These are phyloP conservation scores for Arge pagana DNA, from an alignment of 2,888 invertebrate genomes.

Conservation along the genomic window DNA sequence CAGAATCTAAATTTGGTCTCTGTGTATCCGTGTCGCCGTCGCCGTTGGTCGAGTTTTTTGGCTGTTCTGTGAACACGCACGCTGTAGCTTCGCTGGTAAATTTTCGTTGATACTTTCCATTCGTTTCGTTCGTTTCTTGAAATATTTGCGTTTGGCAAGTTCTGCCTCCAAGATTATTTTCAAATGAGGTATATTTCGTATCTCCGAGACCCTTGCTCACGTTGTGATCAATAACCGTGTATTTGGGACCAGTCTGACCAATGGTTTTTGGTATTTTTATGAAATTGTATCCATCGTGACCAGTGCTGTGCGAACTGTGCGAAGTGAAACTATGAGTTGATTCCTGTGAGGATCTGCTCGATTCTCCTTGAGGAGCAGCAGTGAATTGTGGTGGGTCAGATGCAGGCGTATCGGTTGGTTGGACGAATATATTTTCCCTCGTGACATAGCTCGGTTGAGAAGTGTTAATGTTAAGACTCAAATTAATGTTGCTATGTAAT, in stretches of 20 bases:
- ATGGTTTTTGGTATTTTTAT: background rate
- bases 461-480: slow-evolving; percentile 12
- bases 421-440: background rate
- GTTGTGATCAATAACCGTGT: slow-evolving; percentile 29
- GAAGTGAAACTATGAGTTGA: slow-evolving; percentile 32
- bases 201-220: slow-evolving; percentile 33
- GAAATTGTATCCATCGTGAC: background rate
- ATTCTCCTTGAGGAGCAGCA: background rate
- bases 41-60: slow-evolving; percentile 8
- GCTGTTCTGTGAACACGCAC: slow-evolving; percentile 13
- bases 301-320: slow-evolving; percentile 21
- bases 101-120: slow-evolving; percentile 6
- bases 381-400: background rate
- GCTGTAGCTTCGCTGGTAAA: slow-evolving; percentile 16
- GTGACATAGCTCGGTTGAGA: slow-evolving; percentile 18
- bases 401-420: background rate
- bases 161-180: slow-evolving; percentile 11
- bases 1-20: slow-evolving; percentile 22
- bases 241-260: slow-evolving; percentile 1
- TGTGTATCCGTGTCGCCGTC: slow-evolving; percentile 1
- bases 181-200: slow-evolving; percentile 25
- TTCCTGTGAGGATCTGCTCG: slow-evolving; percentile 17
- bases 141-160: slow-evolving; percentile 6
- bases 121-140: slow-evolving; percentile 13
- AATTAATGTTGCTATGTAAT: slow-evolving; percentile 2